Evolutionary conservation across 1,140 invertebrate species (phyloP), one percentile per base, ranked within the genome.

Genomic region (Dreissena polymorpha): DNA sequence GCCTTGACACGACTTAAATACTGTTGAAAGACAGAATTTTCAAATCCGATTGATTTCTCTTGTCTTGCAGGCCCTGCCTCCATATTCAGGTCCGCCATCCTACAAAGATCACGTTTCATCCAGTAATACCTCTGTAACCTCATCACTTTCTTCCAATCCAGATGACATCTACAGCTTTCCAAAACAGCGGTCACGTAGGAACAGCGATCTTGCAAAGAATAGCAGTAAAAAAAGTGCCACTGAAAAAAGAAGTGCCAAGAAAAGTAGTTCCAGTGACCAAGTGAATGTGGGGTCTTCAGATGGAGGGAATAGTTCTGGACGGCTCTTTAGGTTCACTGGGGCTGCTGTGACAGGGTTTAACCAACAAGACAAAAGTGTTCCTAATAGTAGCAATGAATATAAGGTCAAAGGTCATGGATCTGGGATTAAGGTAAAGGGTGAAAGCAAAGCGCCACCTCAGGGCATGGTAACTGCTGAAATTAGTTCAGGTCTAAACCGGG

Each of bases 71-170:
- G 16, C 57, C 21, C 85, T 81, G 18, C 86, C 86, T 13, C 84
- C 86, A 13, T 87, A 87, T 81, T 69, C 85, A 16, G 72, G 63
- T 29, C 86, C 86, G 0, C 86, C 86, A 14, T 86, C 86, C 5
- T 87, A 87, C 64, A 72, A 71, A n/a, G 75, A 87, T n/a, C 84
- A 86, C 72, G 75, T 87, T 14, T 85, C 83, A 27, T 74, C 79
- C 5, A 73, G 79, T 68, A 68, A 74, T 74, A 82, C 70, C 25
- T 82, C 79, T 16, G 64, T 82, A n/a, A 82, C 39, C 27, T 82
- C 79, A 13, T 82, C 79, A n/a, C 39, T 74, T 5, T 82, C 79
- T n/a, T 82, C 79, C 7, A 82, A 82, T 27, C 79, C 79, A 27
- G 79, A 82, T 57, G 79, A 82, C 53, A 49, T 82, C n/a, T 82